Evolutionary conservation across 2,113 vertebrate species (phyloP), one percentile per base, ranked within the genome.

Genomic region (Oncorhynchus tshawytscha): DNA sequence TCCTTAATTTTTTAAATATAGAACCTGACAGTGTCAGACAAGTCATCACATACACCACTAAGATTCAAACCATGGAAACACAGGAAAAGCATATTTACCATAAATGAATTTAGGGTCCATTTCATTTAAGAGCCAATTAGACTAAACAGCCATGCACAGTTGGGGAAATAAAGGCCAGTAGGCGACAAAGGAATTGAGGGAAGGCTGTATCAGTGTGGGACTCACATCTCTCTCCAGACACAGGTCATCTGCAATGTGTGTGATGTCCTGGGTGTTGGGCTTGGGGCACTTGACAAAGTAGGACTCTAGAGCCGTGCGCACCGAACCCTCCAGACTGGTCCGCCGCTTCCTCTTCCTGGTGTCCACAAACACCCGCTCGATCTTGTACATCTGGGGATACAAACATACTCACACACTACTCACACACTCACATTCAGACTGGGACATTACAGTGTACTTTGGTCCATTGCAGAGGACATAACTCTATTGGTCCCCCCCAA

Each of bases 251-350:
- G 96, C 94, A 0, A 97, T 96, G 84, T 95, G 94, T 0, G 93
- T 94, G 85, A 97, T 96, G 81, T 96, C 94, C 81, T 95, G 93
- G 0, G 94, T 94, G 78, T 95, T 95, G 5, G 96, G 96, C 73
- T 96, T 96, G 66, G 95, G 93, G 0, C 94, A 95, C 67, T 94
- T 96, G 77, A 94, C 81, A 73, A 95, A 96, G 84, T 94, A 95
- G 13, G 89, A 92, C 88, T 96, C 95, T 34, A 96, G 89, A 0
- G 91, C 92, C 4, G 92, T 91, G 60, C 93, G 94, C 12, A 94
- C 93, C 0, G 94, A 90, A 7, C 92, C 94, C 80, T 95, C 94
- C 0, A 97, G 92, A 68, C 95, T 96, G 29, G 96, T 97, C 77
- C 95, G 91, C 70, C 95, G 83, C 80, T 97, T 97, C 74, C 95